These are phyloP conservation scores for Capitella teleta DNA, from an alignment of 1,140 invertebrate species.

Conservation along the genomic window DNA sequence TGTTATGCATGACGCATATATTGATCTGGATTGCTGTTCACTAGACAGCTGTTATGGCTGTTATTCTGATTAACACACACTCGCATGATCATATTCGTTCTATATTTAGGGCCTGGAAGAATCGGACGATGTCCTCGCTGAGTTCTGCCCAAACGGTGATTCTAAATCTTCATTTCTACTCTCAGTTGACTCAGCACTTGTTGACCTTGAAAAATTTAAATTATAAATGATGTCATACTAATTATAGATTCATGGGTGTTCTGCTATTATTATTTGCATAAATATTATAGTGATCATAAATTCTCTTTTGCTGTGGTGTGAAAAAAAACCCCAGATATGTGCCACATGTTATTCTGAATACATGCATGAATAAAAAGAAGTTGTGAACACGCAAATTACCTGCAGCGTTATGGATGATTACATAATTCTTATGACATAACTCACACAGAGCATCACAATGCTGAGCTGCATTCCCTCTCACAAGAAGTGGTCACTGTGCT, in stretches of 20 bases:
- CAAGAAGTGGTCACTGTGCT: slow-evolving; percentile 77
- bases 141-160: background rate
- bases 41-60: background rate
- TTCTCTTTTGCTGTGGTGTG: too few species aligned
- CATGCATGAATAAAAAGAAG: too few species aligned
- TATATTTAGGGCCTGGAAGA: background rate
- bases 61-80: background rate
- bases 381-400: too few species aligned
- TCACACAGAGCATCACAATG: too few species aligned
- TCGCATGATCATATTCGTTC: background rate
- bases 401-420: too few species aligned
- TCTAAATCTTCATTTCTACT: background rate
- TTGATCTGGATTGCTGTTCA: background rate
- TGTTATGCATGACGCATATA: background rate
- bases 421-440: too few species aligned
- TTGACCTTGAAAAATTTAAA: background rate
- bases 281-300: too few species aligned
- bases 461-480: slow-evolving; percentile 13
- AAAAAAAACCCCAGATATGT: too few species aligned
- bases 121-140: background rate
- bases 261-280: background rate
- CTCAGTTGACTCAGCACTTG: background rate
- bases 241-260: background rate
- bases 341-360: too few species aligned
- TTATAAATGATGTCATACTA: background rate